phyloP scores from a whole-genome alignment of 2,113 vertebrate genomes.

The Ciconia maguari region DNA sequence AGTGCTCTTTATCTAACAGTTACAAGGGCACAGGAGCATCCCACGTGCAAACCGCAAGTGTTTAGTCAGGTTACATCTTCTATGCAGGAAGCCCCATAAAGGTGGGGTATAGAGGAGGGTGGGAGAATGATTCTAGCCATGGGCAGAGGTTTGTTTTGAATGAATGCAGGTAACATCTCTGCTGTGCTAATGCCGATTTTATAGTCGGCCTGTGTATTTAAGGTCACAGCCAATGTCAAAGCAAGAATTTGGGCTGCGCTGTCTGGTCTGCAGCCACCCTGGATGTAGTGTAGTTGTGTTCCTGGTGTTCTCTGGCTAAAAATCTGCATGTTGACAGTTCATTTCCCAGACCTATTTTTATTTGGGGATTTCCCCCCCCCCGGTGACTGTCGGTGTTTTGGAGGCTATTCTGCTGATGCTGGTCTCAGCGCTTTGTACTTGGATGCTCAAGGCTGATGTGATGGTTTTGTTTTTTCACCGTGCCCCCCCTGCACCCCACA shows the following conservation, averaged over 20 bases:
- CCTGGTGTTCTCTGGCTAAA: neutral
- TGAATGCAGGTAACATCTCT: neutral
- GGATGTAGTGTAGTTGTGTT: neutral
- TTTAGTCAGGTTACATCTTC: neutral
- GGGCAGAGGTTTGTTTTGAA: neutral
- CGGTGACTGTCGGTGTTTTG: neutral
- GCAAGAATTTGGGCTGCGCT: neutral
- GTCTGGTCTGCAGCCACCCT: neutral
- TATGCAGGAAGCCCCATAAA: neutral
- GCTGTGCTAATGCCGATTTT: neutral
- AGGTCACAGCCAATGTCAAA: slow-evolving; percentile 17
- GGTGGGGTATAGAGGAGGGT: neutral
- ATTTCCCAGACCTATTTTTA: neutral
- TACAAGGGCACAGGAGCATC: neutral
- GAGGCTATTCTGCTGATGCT: neutral
- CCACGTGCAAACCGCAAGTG: neutral
- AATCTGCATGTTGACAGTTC: neutral
- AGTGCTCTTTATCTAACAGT: neutral
- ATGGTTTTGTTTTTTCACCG: neutral
- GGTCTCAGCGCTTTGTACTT: neutral
- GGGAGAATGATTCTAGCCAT: neutral
- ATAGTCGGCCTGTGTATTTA: neutral
- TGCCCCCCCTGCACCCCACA: neutral
- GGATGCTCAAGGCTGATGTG: neutral
- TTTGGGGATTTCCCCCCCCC: neutral